phyloP scores from a whole-genome alignment of 1,140 invertebrate genomes.

The Cephus cinctus region DNA sequence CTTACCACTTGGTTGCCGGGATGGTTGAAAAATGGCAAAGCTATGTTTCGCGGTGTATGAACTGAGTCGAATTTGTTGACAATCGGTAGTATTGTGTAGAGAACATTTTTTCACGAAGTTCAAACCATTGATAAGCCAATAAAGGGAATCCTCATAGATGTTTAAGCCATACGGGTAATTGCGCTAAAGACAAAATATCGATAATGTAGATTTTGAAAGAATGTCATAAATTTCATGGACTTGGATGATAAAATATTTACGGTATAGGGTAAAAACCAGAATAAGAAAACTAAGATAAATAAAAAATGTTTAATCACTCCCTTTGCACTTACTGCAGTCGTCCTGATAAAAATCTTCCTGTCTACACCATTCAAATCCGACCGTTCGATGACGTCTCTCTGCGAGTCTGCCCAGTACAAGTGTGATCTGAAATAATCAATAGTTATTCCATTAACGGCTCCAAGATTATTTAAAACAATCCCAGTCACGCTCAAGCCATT shows the following conservation, averaged over 20 bases:
- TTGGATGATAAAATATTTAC: not conserved
- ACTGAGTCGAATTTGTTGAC: conserved; percentile 38
- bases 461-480: conserved; percentile 60
- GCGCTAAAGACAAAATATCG: conserved; percentile 30
- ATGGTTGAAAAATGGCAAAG: conserved; percentile 59
- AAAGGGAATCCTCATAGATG: conserved; percentile 65
- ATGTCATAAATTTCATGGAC: not conserved
- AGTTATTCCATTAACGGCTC: conserved; percentile 68
- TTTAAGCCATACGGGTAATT: conserved; percentile 50
- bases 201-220: not conserved
- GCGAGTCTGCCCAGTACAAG: conserved; percentile 77
- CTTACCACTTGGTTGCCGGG: conserved; percentile 52
- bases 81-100: conserved; percentile 50
- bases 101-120: conserved; percentile 57
- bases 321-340: too few species aligned
- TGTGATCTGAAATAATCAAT: conserved; percentile 67
- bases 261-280: too few species aligned
- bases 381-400: conserved; percentile 73
- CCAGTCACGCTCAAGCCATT: conserved; percentile 63
- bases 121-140: conserved; percentile 55
- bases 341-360: conserved; percentile 50
- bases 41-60: conserved; percentile 40
- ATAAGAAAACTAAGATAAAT: too few species aligned
- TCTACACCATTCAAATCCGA: conserved; percentile 73
- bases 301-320: too few species aligned